phyloP scores from a whole-genome alignment of 2,797 vertebrate species.

The Cyprinella venusta region DNA sequence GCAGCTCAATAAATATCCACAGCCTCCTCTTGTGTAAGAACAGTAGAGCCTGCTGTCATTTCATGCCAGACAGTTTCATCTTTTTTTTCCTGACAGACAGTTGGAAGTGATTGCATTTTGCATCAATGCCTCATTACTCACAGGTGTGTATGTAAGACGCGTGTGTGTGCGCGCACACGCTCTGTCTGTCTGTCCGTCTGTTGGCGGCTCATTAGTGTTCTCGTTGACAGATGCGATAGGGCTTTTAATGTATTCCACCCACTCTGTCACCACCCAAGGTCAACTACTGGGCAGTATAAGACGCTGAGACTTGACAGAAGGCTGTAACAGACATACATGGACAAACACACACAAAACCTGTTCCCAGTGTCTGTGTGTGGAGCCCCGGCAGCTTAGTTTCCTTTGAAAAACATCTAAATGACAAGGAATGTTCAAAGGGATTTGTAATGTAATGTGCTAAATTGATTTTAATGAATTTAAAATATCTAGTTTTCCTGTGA shows the following conservation, averaged over 20 bases:
- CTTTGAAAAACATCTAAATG: conserved; percentile 25
- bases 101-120: conserved; percentile 51
- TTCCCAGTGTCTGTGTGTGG: conserved; percentile 6
- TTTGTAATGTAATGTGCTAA: conserved; percentile 1
- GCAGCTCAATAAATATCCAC: conserved; percentile 21
- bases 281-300: conserved; percentile 54
- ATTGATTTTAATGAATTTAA: background rate
- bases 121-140: conserved; percentile 58
- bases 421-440: background rate
- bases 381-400: background rate
- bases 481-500: background rate
- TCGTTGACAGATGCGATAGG: conserved; percentile 58
- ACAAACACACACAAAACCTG: conserved; percentile 38
- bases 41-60: conserved; percentile 23
- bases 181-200: conserved; percentile 50
- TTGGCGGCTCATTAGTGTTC: conserved; percentile 58
- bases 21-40: conserved; percentile 21
- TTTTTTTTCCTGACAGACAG: conserved; percentile 36
- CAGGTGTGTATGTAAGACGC: conserved; percentile 43
- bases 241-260: conserved; percentile 55
- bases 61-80: conserved; percentile 23
- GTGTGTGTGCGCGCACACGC: background rate
- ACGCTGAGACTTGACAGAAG: conserved; percentile 37
- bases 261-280: conserved; percentile 57
- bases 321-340: conserved; percentile 43